Percentiles rank a stretch among this genome's conserved stretches.
Conservation (phyloP, 2,113 vertebrate species). For the Typhlomys cinereus region DNA sequence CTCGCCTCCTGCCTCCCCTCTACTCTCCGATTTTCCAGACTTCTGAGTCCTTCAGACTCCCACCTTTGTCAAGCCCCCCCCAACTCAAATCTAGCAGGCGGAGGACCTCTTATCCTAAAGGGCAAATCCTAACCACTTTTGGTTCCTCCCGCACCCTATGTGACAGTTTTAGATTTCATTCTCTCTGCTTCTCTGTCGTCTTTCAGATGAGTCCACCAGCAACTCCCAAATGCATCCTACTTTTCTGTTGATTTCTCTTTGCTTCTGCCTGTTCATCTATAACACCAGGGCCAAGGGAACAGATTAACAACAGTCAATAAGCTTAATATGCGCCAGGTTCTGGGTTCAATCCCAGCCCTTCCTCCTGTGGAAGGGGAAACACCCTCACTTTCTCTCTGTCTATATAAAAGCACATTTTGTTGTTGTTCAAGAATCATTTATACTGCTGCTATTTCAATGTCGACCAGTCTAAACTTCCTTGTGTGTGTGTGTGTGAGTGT, state of each 20-base stretch:
- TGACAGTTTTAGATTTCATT: not conserved
- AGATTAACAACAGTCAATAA: too few relatives aligned
- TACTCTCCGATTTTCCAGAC: not conserved
- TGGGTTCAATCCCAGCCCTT: not conserved
- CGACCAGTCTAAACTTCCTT: too few relatives aligned
- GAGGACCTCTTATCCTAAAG: not conserved
- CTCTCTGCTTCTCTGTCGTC: not conserved
- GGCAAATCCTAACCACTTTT: not conserved
- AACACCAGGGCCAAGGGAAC: too few relatives aligned
- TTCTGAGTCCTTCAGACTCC: not conserved
- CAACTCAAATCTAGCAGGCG: not conserved
- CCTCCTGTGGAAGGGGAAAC: not conserved
- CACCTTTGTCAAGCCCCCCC: not conserved
- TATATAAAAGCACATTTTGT: not conserved
- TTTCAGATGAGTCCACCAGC: not conserved
- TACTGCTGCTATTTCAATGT: not conserved
- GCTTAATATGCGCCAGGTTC: too few relatives aligned
- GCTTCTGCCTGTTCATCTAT: not conserved
- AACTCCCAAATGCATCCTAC: not conserved
- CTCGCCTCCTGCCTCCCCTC: fast-evolving
- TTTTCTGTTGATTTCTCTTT: not conserved
- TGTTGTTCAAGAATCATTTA: not conserved
- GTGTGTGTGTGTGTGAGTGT: too few relatives aligned
- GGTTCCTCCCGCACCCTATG: not conserved
- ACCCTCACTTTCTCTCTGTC: not conserved